These are phyloP conservation scores for Neotoxoptera formosana DNA, from an alignment of 1,140 invertebrate genomes.

Conservation along the genomic window DNA sequence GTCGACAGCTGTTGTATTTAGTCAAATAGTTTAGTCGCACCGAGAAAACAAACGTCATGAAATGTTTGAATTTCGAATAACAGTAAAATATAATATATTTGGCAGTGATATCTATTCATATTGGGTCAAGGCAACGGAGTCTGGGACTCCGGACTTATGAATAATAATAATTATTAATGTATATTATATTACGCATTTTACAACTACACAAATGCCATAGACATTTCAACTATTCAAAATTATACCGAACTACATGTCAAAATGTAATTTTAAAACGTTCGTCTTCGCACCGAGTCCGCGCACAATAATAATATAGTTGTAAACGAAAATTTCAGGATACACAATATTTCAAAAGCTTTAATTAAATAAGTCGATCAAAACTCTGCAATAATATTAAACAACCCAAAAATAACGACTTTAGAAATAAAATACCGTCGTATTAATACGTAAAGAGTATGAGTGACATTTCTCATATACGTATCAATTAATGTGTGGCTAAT, in stretches of 20 bases:
- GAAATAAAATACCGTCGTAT: neutral
- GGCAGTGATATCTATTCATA: slow-evolving; percentile 34
- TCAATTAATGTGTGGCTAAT: neutral
- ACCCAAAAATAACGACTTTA: neutral
- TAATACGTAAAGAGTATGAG: neutral
- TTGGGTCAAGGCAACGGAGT: neutral
- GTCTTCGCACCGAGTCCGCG: neutral
- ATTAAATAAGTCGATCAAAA: neutral
- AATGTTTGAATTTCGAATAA: neutral
- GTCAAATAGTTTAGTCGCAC: neutral
- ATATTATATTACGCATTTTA: slow-evolving; percentile 10
- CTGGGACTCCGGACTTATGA: neutral
- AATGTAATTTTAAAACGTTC: neutral
- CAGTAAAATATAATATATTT: neutral
- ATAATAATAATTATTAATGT: slow-evolving; percentile 26
- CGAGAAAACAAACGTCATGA: neutral
- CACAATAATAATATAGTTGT: neutral
- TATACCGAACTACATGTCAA: neutral
- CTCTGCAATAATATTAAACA: neutral
- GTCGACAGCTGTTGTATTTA: neutral
- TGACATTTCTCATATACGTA: neutral
- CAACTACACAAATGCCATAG: neutral
- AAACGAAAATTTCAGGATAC: neutral
- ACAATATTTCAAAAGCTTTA: neutral
- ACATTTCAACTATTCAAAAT: neutral